These are phyloP conservation scores for Callitettix versicolor DNA, from an alignment of 1,140 invertebrate species.

Conservation along the genomic window DNA sequence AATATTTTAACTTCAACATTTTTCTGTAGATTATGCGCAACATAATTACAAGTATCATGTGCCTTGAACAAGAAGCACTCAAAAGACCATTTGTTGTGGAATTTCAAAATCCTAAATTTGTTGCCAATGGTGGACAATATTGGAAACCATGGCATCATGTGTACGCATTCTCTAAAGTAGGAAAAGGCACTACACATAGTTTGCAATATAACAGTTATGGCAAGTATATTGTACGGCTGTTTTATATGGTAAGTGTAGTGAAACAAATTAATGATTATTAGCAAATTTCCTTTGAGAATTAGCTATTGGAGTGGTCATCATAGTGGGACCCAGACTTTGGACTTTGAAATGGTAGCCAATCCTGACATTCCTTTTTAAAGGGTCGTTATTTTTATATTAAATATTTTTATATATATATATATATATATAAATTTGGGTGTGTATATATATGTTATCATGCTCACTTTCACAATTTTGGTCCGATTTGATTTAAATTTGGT, in stretches of 20 bases:
- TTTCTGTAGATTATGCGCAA: conserved; percentile 12
- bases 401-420: too few relatives aligned
- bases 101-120: conserved; percentile 8
- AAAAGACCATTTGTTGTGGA: conserved; percentile 12
- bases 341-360: background rate
- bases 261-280: too few relatives aligned
- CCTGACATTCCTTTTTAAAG: too few relatives aligned
- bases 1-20: too few relatives aligned
- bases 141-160: conserved; percentile 25
- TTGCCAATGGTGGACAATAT: background rate
- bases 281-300: too few relatives aligned
- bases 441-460: too few relatives aligned
- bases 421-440: too few relatives aligned
- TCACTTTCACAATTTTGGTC: too few relatives aligned
- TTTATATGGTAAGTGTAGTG: conserved; percentile 20
- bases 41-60: conserved; percentile 11
- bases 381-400: too few relatives aligned
- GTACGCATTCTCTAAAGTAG: conserved; percentile 18
- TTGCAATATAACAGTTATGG: conserved; percentile 16
- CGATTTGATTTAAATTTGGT: too few relatives aligned
- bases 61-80: conserved; percentile 13
- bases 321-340: too few relatives aligned
- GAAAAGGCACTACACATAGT: conserved; percentile 16
- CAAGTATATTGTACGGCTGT: conserved; percentile 21
- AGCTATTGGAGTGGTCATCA: too few relatives aligned